These are phyloP conservation scores for Engraulis encrasicolus DNA, from an alignment of 2,113 vertebrate species.

Conservation along the genomic window DNA sequence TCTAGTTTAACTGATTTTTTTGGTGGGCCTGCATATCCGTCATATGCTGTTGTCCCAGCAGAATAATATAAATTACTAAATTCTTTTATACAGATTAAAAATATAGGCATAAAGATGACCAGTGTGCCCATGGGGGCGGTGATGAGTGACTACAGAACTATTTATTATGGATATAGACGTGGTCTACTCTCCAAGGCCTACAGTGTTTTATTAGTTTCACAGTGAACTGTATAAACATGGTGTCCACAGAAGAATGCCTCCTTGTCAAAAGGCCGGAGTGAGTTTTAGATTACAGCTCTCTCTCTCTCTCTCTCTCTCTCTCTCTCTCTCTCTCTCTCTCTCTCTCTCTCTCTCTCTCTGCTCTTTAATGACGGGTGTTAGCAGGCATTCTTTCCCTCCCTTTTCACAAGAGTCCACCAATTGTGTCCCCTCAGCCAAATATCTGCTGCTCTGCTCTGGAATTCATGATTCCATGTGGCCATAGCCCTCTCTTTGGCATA, in stretches of 20 bases:
- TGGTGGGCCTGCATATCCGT: neutral
- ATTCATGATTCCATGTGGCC: conserved; percentile 20
- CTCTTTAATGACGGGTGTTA: conserved; percentile 7
- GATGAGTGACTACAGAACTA: neutral
- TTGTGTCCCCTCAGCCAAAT: neutral
- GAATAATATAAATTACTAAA: neutral
- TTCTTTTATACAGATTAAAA: neutral
- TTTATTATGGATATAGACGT: neutral
- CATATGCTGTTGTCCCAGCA: neutral
- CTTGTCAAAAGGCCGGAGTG: neutral
- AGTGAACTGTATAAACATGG: conserved; percentile 7
- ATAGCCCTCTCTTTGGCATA: neutral
- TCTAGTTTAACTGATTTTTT: too few relatives aligned
- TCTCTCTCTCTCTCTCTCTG: conserved; percentile 1
- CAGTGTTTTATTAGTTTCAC: conserved; percentile 5
- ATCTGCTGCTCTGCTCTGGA: conserved; percentile 13
- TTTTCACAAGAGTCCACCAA: conserved; percentile 14
- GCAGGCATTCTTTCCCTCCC: neutral
- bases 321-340: conserved; percentile 7
- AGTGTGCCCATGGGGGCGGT: neutral
- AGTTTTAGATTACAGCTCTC: conserved; percentile 17
- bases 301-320: conserved; percentile 3
- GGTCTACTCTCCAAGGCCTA: neutral
- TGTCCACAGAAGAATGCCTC: neutral
- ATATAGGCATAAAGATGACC: neutral